Evolutionary conservation across 2,888 invertebrate species (phyloP).

Genomic region (Mythimna impura): DNA sequence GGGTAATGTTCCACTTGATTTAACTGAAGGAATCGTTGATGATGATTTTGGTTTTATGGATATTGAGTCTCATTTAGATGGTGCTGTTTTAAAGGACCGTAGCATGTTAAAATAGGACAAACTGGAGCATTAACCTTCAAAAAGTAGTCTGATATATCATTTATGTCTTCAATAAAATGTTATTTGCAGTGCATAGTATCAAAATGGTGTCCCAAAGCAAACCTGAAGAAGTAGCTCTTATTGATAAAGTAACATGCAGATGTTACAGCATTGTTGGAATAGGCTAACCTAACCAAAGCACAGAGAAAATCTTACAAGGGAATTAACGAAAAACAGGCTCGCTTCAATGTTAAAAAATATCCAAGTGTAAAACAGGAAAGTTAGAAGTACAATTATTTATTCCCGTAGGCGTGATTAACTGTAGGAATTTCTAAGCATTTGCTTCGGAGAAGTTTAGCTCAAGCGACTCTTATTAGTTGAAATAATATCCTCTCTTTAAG

Average conservation of each 20-base stretch:
- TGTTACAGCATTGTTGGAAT: not conserved
- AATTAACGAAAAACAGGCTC: not conserved
- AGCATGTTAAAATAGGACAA: not conserved
- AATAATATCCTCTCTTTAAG: not conserved
- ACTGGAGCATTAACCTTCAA: too few relatives aligned
- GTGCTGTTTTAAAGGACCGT: not conserved
- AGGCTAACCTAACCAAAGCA: not conserved
- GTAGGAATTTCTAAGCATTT: constrained; percentile 2
- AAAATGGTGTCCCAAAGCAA: too few relatives aligned
- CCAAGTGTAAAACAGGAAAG: constrained; percentile 32
- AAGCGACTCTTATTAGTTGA: not conserved
- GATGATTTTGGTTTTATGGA: constrained; percentile 8
- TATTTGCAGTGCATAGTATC: too few relatives aligned
- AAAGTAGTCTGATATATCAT: too few relatives aligned
- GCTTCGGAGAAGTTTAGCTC: not conserved
- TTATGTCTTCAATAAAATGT: too few relatives aligned
- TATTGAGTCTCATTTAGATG: not conserved
- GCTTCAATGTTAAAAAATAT: constrained; percentile 18
- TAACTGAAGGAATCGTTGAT: constrained; percentile 11
- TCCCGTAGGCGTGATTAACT: constrained; percentile 1
- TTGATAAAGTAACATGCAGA: not conserved
- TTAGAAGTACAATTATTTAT: constrained; percentile 6
- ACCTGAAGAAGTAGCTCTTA: not conserved
- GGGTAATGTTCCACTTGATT: constrained; percentile 25
- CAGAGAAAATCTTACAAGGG: not conserved